Base-by-base conservation (phyloP, 2,113 vertebrate genomes). In the Osmerus mordax region DNA sequence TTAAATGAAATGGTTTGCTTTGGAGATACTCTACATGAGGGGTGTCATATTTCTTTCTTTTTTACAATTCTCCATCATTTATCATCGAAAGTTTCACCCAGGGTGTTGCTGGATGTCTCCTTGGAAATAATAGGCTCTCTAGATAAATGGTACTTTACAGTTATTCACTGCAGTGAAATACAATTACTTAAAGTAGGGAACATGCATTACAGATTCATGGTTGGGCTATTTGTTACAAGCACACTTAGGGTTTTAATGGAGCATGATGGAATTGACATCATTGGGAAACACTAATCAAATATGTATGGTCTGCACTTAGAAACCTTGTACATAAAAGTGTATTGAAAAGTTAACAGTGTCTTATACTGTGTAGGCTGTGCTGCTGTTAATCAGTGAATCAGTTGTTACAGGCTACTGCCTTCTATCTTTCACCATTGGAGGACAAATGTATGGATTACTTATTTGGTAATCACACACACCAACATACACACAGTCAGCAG, bases 151-250 rank as follows among this genome's bases (percentile, higher is more conserved):
- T 56, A 77, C 70, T 72, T 47, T 65, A 69, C 72, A 69, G 61
- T 81, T 78, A 84, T 78, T 77, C 78, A 72, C 63, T 63, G 25
- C 69, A 55, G 77, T 73, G 77, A 77, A 83, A 82, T 71, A 86
- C 84, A 86, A 87, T 91, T 86, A 85, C 71, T 81, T 78, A 78
- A 84, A 87, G 85, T 86, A 81, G 71, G 2, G 64, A 16, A 67
- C 18, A 13, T 74, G 70, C 67, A 67, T 81, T 67, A 63, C 64
- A 78, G 66, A 86, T 81, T 79, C 77, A 82, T 72, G 74, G 71
- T 28, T 19, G 71, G 66, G 62, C 69, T 78, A 76, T 86, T 86
- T 78, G 64, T 80, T 76, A 78, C 77, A 78, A 54, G 64, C 71
- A 72, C 41, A 62, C 70, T 77, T 67, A 72, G 67, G 71, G 65